A percentile compares a stretch with the other conserved stretches of the same genome.
Conservation (phyloP, 1,140 invertebrate species). For the Drosophila tropicalis region DNA sequence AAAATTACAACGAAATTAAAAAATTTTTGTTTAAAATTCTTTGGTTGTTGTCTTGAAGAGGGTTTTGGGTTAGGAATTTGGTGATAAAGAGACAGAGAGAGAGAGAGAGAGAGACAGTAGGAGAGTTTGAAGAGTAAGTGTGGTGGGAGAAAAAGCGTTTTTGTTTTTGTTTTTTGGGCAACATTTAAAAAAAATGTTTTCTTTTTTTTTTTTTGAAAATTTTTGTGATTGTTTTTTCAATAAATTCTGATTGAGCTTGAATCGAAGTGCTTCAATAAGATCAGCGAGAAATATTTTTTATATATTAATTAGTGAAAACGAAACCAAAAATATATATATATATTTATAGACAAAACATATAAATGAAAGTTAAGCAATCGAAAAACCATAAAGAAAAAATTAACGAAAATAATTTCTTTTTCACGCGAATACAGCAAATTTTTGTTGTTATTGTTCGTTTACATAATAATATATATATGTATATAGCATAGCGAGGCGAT, state of each 20-base stretch:
- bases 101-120: not conserved
- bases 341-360: not conserved
- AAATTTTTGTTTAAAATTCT: conserved; percentile 40
- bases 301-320: not conserved
- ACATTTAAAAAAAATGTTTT: conserved; percentile 2
- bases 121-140: conserved; percentile 14
- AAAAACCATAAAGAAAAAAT: not conserved
- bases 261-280: conserved; percentile 7
- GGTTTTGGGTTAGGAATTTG: not conserved
- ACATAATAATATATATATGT: not conserved
- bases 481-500: conserved; percentile 19
- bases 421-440: conserved; percentile 2
- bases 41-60: conserved; percentile 26
- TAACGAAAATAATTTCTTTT: not conserved
- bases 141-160: conserved; percentile 16
- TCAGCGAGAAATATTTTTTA: not conserved
- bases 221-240: not conserved
- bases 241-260: conserved; percentile 3
- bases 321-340: not conserved
- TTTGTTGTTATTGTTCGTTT: not conserved
- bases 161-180: not conserved
- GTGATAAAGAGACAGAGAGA: not conserved
- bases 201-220: not conserved
- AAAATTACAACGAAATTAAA: conserved; percentile 36
- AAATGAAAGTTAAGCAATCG: not conserved